Percentiles rank a stretch among this genome's conserved stretches.
These are phyloP conservation scores for Aspidiotus destructor DNA, from an alignment of 2,888 invertebrate species.

Conservation along the genomic window DNA sequence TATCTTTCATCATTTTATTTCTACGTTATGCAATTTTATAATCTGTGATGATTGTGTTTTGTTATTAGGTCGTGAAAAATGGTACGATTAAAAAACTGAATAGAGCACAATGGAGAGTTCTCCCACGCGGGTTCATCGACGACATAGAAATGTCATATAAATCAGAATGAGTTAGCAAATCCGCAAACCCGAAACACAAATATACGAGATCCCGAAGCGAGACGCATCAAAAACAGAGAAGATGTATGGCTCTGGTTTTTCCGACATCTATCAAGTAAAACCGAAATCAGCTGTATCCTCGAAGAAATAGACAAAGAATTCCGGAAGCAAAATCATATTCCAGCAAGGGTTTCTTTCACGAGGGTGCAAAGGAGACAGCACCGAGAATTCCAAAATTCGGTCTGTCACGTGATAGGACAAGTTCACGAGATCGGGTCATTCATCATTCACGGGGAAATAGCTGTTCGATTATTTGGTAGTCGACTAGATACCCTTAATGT, in stretches of 20 bases:
- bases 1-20: background rate
- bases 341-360: background rate
- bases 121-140: conserved; percentile 9
- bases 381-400: background rate
- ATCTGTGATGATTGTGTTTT: no score
- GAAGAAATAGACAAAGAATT: background rate
- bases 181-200: conserved; percentile 3
- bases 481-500: conserved; percentile 6
- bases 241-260: conserved; percentile 12
- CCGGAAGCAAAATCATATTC: background rate
- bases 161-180: background rate
- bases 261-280: background rate
- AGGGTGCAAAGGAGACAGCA: background rate
- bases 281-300: background rate
- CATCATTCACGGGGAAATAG: conserved; percentile 1
- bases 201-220: conserved; percentile 1
- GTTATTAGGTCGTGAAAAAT: no score
- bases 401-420: conserved; percentile 1
- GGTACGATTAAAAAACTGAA: background rate
- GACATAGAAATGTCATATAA: conserved; percentile 6
- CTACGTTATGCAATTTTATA: background rate
- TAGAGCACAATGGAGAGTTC: conserved; percentile 2
- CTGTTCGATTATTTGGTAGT: background rate
- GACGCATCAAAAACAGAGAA: background rate
- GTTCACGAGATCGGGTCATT: conserved; percentile 8